These are phyloP conservation scores for Physocephala rufipes DNA, from an alignment of 2,888 invertebrate genomes.

Conservation along the genomic window DNA sequence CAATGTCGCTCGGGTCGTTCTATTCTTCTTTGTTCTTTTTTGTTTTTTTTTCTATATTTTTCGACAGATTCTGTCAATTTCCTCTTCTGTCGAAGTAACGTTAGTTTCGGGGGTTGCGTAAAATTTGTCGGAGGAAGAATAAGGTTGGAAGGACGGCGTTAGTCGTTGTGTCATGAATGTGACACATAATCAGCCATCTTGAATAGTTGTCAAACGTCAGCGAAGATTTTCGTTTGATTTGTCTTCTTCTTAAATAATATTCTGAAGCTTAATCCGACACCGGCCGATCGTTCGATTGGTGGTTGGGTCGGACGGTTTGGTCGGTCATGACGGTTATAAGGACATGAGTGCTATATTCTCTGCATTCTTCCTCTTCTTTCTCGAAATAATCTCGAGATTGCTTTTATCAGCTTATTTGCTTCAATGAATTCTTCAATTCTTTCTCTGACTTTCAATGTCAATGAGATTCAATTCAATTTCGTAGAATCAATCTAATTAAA, in stretches of 20 bases:
- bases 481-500: conserved; percentile 7
- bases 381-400: not conserved
- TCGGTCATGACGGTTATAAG: too few species aligned
- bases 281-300: too few species aligned
- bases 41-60: too few species aligned
- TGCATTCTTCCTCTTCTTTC: not conserved
- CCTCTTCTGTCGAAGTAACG: too few species aligned
- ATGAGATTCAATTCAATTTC: not conserved
- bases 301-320: too few species aligned
- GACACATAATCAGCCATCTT: not conserved
- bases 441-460: not conserved
- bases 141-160: too few species aligned
- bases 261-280: not conserved
- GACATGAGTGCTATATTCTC: not conserved
- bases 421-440: not conserved
- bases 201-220: conserved; percentile 7
- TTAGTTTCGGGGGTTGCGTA: too few species aligned
- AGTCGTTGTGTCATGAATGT: not conserved
- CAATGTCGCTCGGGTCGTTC: not conserved
- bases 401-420: conserved; percentile 11
- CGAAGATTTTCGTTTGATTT: not conserved
- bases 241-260: conserved; percentile 6
- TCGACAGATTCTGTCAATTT: too few species aligned
- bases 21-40: too few species aligned
- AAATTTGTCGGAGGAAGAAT: too few species aligned